A percentile compares a stretch with the other conserved stretches of the same genome.
These are phyloP conservation scores for Gryllus bimaculatus DNA, from an alignment of 1,140 invertebrate genomes.

Conservation along the genomic window DNA sequence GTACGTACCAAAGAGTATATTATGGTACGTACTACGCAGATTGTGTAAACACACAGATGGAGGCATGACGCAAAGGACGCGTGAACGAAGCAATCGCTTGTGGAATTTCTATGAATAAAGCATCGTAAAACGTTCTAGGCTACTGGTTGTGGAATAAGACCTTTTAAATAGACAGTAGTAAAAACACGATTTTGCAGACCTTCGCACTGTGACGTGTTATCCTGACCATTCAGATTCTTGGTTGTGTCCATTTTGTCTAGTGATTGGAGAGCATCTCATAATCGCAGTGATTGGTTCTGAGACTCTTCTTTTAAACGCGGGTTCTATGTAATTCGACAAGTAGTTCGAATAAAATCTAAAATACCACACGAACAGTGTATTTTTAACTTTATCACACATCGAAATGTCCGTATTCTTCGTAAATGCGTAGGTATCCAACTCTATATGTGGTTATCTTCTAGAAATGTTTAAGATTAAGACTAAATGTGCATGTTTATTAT, in stretches of 20 bases:
- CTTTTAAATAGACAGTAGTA: too few species aligned
- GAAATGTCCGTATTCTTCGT: conserved; percentile 41
- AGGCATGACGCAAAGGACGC: too few species aligned
- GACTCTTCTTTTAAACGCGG: conserved; percentile 17
- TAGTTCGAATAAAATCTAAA: not conserved
- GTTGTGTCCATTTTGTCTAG: conserved; percentile 20
- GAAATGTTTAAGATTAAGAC: not conserved
- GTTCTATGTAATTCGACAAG: conserved; percentile 18
- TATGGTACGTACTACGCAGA: too few species aligned
- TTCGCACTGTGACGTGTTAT: not conserved
- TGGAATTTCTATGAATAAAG: too few species aligned
- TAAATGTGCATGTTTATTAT: conserved; percentile 6
- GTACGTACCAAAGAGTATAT: too few species aligned
- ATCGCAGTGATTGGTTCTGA: conserved; percentile 21
- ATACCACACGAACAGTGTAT: not conserved
- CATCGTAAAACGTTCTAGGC: too few species aligned
- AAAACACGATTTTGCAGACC: not conserved
- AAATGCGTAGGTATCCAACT: conserved; percentile 36
- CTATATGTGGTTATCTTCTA: not conserved
- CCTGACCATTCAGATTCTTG: conserved; percentile 16
- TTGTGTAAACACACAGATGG: too few species aligned
- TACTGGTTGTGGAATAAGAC: too few species aligned
- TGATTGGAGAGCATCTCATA: conserved; percentile 21
- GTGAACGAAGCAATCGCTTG: too few species aligned
- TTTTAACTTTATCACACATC: not conserved